Conservation (phyloP, 2,113 vertebrate genomes). For the Struthio camelus region DNA sequence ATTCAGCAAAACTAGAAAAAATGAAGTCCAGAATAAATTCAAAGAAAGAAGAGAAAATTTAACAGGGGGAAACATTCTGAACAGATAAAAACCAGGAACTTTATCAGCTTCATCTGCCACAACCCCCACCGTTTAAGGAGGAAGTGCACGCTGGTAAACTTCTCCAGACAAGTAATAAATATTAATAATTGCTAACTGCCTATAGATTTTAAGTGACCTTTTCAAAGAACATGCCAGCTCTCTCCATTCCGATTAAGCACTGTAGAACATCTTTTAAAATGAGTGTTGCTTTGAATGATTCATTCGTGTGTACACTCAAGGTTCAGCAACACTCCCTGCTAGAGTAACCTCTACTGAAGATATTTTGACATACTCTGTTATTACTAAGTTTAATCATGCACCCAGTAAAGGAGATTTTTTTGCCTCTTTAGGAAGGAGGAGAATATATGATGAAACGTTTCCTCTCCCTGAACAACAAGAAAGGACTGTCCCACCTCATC, state of each 20-base stretch:
- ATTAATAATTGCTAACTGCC: conserved; percentile 72
- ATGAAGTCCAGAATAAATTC: background rate
- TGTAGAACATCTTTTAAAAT: conserved; percentile 45
- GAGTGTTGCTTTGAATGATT: conserved; percentile 47
- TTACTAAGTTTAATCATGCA: background rate
- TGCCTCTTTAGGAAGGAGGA: background rate
- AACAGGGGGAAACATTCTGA: background rate
- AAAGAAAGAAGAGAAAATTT: conserved; percentile 41
- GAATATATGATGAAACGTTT: background rate
- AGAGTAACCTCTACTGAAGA: conserved; percentile 58
- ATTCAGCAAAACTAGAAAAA: conserved; percentile 38
- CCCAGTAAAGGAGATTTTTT: background rate
- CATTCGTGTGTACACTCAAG: conserved; percentile 15
- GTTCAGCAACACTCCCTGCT: conserved; percentile 38
- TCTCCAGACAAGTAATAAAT: conserved; percentile 72
- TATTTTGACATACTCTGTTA: background rate
- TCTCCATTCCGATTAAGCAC: background rate
- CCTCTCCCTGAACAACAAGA: background rate
- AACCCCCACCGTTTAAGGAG: conserved; percentile 56
- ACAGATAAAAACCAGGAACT: conserved; percentile 50
- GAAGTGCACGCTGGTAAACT: conserved; percentile 54
- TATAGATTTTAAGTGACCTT: conserved; percentile 69
- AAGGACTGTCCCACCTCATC: background rate
- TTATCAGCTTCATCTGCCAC: conserved; percentile 61
- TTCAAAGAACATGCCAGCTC: conserved; percentile 69